Percentiles rank a stretch among this genome's conserved stretches.
Evolutionary conservation across 2,888 invertebrate genomes (phyloP).

Genomic region (Pinctada fucata): DNA sequence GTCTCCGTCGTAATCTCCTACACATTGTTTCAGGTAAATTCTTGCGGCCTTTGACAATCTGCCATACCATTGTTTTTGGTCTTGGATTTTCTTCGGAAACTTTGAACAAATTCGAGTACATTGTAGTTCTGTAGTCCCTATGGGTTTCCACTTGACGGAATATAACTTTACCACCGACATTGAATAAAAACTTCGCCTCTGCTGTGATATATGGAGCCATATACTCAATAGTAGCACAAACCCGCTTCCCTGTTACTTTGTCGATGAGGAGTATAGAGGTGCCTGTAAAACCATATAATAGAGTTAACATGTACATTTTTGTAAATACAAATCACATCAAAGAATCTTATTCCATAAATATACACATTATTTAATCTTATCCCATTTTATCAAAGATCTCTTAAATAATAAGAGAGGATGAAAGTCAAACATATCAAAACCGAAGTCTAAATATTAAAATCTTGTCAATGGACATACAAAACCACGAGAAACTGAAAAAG

Average conservation of each 20-base stretch:
- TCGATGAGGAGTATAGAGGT: slow-evolving; percentile 47
- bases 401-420: no score
- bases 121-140: slow-evolving; percentile 43
- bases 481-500: no score
- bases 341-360: neutral
- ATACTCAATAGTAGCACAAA: slow-evolving; percentile 59
- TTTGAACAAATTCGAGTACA: slow-evolving; percentile 52
- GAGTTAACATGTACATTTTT: neutral
- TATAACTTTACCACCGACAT: slow-evolving; percentile 54
- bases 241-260: neutral
- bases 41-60: slow-evolving; percentile 1
- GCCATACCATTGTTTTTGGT: slow-evolving; percentile 39
- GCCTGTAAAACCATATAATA: slow-evolving; percentile 42
- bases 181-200: slow-evolving; percentile 49
- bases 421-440: no score
- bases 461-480: no score
- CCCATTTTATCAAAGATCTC: no score
- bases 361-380: neutral
- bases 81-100: slow-evolving; percentile 21
- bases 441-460: no score
- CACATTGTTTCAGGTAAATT: neutral
- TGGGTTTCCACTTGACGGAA: slow-evolving; percentile 52
- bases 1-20: slow-evolving; percentile 23
- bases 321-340: neutral
- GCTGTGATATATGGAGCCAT: slow-evolving; percentile 52